These are phyloP conservation scores for Notothenia coriiceps DNA, from an alignment of 2,113 vertebrate species.

Conservation along the genomic window DNA sequence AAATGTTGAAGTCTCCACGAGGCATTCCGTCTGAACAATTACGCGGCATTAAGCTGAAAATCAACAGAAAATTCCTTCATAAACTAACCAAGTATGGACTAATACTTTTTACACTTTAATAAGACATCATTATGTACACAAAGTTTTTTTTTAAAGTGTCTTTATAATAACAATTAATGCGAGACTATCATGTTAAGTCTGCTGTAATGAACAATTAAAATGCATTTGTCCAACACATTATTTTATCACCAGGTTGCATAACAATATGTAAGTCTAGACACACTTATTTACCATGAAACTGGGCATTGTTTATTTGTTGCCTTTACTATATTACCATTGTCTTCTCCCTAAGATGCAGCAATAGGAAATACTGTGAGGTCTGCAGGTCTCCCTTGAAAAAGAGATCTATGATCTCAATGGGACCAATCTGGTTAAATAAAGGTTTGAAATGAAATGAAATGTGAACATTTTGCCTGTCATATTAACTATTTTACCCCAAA, in stretches of 20 bases:
- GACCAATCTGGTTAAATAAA: no score
- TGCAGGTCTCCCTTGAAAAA: no score
- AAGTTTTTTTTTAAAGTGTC: background rate
- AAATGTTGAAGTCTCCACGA: constrained; percentile 84
- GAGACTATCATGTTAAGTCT: background rate
- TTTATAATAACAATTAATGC: no score
- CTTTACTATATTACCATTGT: background rate
- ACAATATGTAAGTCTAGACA: background rate
- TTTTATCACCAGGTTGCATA: background rate
- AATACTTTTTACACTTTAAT: background rate
- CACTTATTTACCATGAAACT: background rate
- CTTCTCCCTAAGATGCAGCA: background rate
- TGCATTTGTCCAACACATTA: background rate
- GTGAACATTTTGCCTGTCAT: background rate
- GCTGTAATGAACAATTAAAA: background rate
- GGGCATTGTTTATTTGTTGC: background rate
- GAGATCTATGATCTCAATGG: no score
- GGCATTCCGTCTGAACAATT: constrained; percentile 77
- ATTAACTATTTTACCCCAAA: background rate
- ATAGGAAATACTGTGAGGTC: background rate
- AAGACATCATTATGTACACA: background rate
- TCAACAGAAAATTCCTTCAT: constrained; percentile 22
- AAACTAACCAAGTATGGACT: background rate
- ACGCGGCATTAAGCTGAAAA: constrained; percentile 70
- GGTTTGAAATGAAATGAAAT: no score